phyloP scores from a whole-genome alignment of 2,888 invertebrate species.

The Entomobrya multifasciata region DNA sequence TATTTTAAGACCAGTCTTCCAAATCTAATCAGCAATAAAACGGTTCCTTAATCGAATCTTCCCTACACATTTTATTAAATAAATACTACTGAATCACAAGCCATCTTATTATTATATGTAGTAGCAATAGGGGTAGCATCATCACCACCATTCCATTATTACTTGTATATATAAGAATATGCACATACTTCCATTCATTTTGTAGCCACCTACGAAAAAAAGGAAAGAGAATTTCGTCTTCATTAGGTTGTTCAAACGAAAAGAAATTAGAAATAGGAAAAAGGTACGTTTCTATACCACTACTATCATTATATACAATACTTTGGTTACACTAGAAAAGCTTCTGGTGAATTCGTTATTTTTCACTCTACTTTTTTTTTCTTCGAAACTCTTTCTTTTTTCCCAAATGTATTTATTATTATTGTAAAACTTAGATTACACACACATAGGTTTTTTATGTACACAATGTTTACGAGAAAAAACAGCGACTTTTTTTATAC shows the following conservation, averaged over 20 bases:
- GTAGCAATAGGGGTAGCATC: background rate
- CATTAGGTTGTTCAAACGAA: conserved; percentile 36
- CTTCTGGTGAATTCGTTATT: background rate
- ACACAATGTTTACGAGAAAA: background rate
- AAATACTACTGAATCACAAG: conserved; percentile 38
- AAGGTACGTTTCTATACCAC: background rate
- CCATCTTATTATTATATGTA: background rate
- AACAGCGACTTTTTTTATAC: conserved; percentile 10
- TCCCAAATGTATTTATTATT: background rate
- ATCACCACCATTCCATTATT: background rate
- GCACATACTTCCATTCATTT: no score
- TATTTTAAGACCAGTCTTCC: conserved; percentile 78
- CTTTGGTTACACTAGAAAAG: background rate
- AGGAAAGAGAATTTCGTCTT: background rate
- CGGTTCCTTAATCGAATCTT: conserved; percentile 75
- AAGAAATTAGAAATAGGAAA: conserved; percentile 10
- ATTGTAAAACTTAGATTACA: background rate
- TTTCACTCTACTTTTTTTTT: background rate
- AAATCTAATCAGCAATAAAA: conserved; percentile 80
- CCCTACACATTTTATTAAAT: conserved; percentile 41
- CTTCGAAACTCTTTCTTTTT: background rate
- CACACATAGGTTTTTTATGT: background rate
- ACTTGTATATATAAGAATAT: no score
- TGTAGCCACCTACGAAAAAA: no score
- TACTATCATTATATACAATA: background rate